Conservation (phyloP, 1,140 invertebrate species). For the Aphis gossypii region DNA sequence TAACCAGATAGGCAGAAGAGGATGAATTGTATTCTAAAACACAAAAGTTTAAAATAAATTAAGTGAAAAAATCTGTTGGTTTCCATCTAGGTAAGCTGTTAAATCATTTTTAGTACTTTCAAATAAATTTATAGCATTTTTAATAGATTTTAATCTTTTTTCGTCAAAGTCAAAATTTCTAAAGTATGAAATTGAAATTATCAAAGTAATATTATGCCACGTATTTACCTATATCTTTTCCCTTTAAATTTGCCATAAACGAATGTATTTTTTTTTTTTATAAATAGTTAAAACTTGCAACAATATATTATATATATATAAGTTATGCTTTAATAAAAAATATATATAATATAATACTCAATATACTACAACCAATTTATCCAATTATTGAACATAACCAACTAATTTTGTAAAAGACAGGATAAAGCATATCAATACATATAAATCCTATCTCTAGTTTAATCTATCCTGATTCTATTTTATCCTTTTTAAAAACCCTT, state of each 20-base stretch:
- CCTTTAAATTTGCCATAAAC: not conserved
- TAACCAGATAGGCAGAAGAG: not conserved
- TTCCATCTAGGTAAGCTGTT: not conserved
- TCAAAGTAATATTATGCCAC: not conserved
- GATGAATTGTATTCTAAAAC: not conserved
- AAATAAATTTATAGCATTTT: not conserved
- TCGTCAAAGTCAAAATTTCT: not conserved
- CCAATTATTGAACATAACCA: not conserved
- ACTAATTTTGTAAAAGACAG: not conserved
- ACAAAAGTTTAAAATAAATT: not conserved
- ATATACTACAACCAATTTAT: too few relatives aligned
- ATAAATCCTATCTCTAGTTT: not conserved
- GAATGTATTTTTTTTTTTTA: not conserved
- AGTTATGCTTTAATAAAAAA: not conserved
- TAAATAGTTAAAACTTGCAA: not conserved
- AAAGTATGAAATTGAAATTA: not conserved
- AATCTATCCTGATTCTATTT: not conserved
- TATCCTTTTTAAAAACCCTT: not conserved
- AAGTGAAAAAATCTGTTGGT: not conserved
- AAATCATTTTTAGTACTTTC: not conserved
- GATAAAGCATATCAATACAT: not conserved
- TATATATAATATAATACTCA: too few relatives aligned
- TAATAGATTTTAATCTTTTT: not conserved
- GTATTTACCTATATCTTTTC: not conserved
- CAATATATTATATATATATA: not conserved